Percentiles rank a stretch among this genome's conserved stretches.
These are phyloP conservation scores for Prunella himalayana DNA, from an alignment of 2,113 vertebrate genomes.

Conservation along the genomic window DNA sequence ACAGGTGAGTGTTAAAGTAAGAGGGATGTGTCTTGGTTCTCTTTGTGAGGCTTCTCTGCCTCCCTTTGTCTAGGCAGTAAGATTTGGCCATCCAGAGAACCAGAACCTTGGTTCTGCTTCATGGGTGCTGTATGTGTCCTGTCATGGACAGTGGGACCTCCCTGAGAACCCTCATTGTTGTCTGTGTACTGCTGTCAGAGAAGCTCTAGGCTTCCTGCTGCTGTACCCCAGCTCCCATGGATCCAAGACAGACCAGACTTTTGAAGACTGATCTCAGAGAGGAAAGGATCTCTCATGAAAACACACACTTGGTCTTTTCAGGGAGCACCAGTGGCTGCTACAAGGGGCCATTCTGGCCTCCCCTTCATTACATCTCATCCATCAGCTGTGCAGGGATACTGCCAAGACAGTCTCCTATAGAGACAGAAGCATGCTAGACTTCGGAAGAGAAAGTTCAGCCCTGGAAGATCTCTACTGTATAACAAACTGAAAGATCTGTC, in stretches of 20 bases:
- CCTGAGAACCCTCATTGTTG: background rate
- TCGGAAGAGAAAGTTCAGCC: background rate
- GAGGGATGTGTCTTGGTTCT: background rate
- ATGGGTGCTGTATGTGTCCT: background rate
- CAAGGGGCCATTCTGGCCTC: background rate
- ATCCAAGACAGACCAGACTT: background rate
- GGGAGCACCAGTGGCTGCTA: background rate
- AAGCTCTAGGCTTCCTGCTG: background rate
- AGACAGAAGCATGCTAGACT: background rate
- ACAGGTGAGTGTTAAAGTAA: background rate
- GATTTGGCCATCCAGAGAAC: background rate
- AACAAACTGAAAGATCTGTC: background rate
- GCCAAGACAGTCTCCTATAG: background rate
- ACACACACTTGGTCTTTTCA: background rate
- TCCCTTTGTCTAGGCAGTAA: background rate
- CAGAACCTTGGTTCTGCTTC: background rate
- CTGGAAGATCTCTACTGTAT: background rate
- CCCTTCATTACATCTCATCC: background rate
- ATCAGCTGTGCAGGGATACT: background rate
- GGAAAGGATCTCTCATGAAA: background rate
- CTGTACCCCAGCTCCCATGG: background rate
- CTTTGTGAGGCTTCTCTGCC: background rate
- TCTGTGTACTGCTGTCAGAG: background rate
- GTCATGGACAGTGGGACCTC: background rate
- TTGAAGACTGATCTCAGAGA: background rate